Conservation (phyloP, 2,797 vertebrate genomes). For the Eurystomus glaucurus region DNA sequence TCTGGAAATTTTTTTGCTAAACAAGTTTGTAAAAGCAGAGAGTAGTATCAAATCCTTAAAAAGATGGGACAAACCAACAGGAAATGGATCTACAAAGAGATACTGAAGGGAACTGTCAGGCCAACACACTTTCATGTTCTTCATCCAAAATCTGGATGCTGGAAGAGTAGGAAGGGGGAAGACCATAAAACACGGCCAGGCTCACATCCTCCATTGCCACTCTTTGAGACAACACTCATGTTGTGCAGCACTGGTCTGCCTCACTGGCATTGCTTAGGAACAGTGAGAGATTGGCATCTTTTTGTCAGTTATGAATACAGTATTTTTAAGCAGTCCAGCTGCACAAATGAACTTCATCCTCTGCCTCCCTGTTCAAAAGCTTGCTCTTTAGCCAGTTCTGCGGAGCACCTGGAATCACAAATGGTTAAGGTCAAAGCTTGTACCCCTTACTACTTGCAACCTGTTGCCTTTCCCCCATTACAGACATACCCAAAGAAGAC, state of each 20-base stretch:
- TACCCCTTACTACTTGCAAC: background rate
- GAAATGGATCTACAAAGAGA: background rate
- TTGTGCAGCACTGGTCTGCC: background rate
- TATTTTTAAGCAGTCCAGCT: background rate
- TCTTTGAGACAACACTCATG: background rate
- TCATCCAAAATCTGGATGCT: background rate
- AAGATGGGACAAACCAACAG: background rate
- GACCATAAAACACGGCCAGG: background rate
- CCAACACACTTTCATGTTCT: background rate
- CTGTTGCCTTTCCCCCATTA: background rate
- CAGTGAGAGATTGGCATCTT: rapidly evolving
- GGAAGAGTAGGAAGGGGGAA: background rate
- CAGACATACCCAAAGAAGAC: background rate
- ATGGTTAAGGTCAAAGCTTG: background rate
- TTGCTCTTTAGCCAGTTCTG: background rate
- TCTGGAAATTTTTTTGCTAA: background rate
- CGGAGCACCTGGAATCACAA: background rate
- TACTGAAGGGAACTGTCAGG: background rate
- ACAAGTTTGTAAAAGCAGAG: background rate
- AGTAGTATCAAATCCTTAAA: background rate
- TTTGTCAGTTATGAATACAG: background rate
- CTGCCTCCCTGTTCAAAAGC: background rate
- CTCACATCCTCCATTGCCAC: background rate
- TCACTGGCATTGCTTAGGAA: background rate
- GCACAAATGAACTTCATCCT: background rate